Base-by-base conservation (phyloP, 2,113 vertebrate genomes). In the Eudyptes chrysolophus region DNA sequence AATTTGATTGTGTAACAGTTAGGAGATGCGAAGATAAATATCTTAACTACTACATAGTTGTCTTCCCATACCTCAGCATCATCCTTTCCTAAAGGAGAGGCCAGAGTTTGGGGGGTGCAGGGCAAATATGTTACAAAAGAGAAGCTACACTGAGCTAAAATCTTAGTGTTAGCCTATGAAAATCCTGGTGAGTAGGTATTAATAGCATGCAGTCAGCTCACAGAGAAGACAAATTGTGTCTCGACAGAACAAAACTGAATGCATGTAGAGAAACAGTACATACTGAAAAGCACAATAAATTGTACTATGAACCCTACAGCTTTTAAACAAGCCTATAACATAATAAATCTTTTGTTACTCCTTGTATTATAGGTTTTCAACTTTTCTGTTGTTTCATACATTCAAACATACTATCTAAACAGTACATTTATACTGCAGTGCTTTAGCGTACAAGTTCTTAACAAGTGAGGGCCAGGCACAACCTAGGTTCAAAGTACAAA, bases 211-310 rank as follows among this genome's bases (percentile, higher is more conserved):
- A 75, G 89, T 22, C 69, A 76, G 24, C 82, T 97, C 72, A 60
- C 2, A 5, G 65, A 75, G 60, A 75, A 89, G 57, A 96, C 48
- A 68, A 96, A 87, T 84, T 71, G 30, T 66, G 61, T 75, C 68
- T 90, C 88, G 70, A 79, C 55, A 90, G 70, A 95, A 85, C 62
- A 77, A 90, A 93, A 72, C 66, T 25, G 70, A 86, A 77, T 12
- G 18, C 58, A n/a, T 19, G 60, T 60, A 86, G 78, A 72, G 87
- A 92, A 94, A 21, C 51, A 68, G 61, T 8, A 80, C 54, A 74
- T 87, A 76, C 15, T 81, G 71, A 86, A 86, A 90, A 88, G 54
- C 46, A 84, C 71, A 93, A 77, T 94, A 93, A 93, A 92, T 81
- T 86, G 54, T 72, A 16, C 40, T 51, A 24, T 42, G 55, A 92